Percentiles rank a stretch among this genome's conserved stretches.
Conservation (phyloP, 2,113 vertebrate species). For the Strix aluco region DNA sequence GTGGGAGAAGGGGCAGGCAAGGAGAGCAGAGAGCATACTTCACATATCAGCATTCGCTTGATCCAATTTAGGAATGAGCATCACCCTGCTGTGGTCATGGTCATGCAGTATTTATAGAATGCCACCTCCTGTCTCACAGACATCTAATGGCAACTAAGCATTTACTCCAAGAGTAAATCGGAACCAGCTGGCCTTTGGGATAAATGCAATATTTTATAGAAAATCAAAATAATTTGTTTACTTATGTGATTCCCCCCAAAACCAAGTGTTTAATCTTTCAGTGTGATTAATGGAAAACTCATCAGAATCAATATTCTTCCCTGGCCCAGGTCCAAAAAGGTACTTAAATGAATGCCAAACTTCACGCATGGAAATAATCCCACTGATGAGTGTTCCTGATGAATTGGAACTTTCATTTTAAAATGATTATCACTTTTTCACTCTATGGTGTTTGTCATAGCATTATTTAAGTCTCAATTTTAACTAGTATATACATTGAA, state of each 20-base stretch:
- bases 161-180: not conserved
- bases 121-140: slow-evolving; percentile 19
- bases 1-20: slow-evolving; percentile 32
- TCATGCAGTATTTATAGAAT: slow-evolving; percentile 64
- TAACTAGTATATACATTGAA: not conserved
- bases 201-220: not conserved
- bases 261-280: slow-evolving; percentile 11
- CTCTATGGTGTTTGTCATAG: not conserved
- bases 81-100: not conserved
- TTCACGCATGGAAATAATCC: not conserved
- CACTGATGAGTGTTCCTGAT: not conserved
- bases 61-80: slow-evolving; percentile 55
- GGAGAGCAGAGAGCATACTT: slow-evolving; percentile 50
- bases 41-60: slow-evolving; percentile 29
- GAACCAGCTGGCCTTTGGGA: not conserved
- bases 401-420: not conserved
- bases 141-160: not conserved
- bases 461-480: not conserved
- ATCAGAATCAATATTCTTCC: slow-evolving; percentile 18
- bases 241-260: not conserved
- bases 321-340: not conserved
- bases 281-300: slow-evolving; percentile 23
- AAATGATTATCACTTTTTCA: not conserved
- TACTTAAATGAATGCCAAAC: not conserved
- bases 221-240: slow-evolving; percentile 36